A percentile compares a stretch with the other conserved stretches of the same genome.
Evolutionary conservation across 2,888 invertebrate species (phyloP).

Genomic region (Meiosimyza decipiens): DNA sequence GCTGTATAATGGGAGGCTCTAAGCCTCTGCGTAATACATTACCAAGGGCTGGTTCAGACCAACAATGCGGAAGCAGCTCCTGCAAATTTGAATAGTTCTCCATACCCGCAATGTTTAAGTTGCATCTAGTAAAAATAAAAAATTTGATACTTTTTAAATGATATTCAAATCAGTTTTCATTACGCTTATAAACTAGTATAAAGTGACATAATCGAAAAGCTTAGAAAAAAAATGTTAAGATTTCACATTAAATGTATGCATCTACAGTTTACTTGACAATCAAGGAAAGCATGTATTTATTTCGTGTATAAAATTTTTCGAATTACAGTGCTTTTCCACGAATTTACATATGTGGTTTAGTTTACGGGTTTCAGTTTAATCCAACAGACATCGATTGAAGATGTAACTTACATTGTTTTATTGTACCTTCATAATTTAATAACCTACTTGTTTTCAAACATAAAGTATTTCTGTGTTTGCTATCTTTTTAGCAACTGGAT

Average conservation of each 20-base stretch:
- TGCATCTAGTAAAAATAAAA: conserved; percentile 67
- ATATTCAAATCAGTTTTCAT: conserved; percentile 30
- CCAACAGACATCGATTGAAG: no score
- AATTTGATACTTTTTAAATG: not conserved
- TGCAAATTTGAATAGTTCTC: conserved; percentile 80
- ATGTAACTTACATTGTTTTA: no score
- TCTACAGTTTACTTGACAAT: no score
- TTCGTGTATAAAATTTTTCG: not conserved
- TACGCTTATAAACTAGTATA: not conserved
- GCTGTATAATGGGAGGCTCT: conserved; percentile 84
- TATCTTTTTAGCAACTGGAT: no score
- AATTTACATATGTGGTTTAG: no score
- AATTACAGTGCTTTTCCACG: no score
- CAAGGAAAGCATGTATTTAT: not conserved
- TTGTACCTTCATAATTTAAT: no score
- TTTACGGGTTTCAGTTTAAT: no score
- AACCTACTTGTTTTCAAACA: no score
- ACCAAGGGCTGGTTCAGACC: conserved; percentile 80
- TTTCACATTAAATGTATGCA: not conserved
- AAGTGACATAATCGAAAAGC: no score
- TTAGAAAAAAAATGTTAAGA: no score
- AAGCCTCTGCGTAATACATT: conserved; percentile 72
- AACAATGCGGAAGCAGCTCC: conserved; percentile 76
- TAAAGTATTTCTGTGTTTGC: no score
- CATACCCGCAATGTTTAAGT: conserved; percentile 81